Evolutionary conservation across 2,797 vertebrate species (phyloP).

Genomic region (Aulostomus chinensis): DNA sequence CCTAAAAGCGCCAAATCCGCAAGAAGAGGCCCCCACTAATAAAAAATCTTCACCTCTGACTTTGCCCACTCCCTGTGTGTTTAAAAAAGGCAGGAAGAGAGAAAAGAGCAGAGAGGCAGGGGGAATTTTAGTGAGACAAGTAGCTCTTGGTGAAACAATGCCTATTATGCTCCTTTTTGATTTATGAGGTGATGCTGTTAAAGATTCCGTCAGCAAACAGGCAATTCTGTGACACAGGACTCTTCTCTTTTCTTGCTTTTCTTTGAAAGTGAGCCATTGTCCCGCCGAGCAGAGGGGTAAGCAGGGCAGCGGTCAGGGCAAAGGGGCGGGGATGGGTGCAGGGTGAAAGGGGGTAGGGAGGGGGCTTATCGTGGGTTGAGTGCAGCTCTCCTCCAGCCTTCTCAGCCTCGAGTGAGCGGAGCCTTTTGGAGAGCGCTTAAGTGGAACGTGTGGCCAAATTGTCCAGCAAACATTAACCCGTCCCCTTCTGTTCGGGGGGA

Average conservation of each 20-base stretch:
- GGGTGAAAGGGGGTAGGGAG: slow-evolving; percentile 24
- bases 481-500: slow-evolving; percentile 31
- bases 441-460: slow-evolving; percentile 69
- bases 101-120: slow-evolving; percentile 36
- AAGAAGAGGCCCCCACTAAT: slow-evolving; percentile 43
- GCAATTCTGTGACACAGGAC: slow-evolving; percentile 72
- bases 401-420: slow-evolving; percentile 55
- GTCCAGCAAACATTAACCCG: slow-evolving; percentile 44
- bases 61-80: slow-evolving; percentile 41
- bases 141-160: slow-evolving; percentile 74
- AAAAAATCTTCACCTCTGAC: slow-evolving; percentile 68
- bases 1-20: slow-evolving; percentile 45
- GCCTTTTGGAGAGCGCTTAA: slow-evolving; percentile 72
- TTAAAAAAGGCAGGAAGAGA: slow-evolving; percentile 20
- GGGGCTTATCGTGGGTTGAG: slow-evolving; percentile 54
- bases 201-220: slow-evolving; percentile 81
- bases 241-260: slow-evolving; percentile 67
- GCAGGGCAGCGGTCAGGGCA: slow-evolving; percentile 29
- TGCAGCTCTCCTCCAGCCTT: slow-evolving; percentile 64
- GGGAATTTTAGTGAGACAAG: slow-evolving; percentile 61
- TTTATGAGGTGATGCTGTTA: slow-evolving; percentile 85
- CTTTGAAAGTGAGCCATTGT: slow-evolving; percentile 79
- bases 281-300: slow-evolving; percentile 55
- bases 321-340: slow-evolving; percentile 40
- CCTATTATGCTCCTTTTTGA: slow-evolving; percentile 81